Evolutionary conservation across 2,888 invertebrate species (phyloP).

Genomic region (Seira ritae): DNA sequence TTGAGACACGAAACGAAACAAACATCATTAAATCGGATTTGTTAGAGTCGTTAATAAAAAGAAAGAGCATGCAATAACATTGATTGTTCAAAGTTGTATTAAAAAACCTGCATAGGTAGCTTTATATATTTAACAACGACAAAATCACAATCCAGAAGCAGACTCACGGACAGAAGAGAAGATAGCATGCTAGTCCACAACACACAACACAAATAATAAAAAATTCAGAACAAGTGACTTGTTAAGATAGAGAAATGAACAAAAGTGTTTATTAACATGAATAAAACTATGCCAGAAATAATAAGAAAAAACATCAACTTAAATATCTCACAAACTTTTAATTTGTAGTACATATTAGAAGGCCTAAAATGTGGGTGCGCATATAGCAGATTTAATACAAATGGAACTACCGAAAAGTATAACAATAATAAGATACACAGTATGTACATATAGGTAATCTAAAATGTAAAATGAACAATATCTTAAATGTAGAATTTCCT

Average conservation of each 20-base stretch:
- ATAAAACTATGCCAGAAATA: not conserved
- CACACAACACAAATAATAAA: not conserved
- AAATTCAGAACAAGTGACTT: not conserved
- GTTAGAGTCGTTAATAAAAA: not conserved
- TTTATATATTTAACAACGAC: not conserved
- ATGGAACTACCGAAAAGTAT: too few relatives aligned
- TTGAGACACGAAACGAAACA: not conserved
- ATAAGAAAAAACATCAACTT: slow-evolving; percentile 1
- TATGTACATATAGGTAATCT: not conserved
- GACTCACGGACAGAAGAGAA: not conserved
- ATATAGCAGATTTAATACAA: too few relatives aligned
- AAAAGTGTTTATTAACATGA: not conserved
- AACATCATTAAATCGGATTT: not conserved
- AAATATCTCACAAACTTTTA: not conserved
- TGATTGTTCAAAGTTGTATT: too few relatives aligned
- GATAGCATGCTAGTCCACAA: not conserved
- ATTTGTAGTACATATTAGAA: not conserved
- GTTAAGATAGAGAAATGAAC: not conserved
- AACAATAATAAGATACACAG: not conserved
- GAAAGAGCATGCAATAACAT: not conserved
- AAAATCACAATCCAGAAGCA: slow-evolving; percentile 1
- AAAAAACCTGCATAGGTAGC: not conserved
- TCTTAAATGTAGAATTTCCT: too few relatives aligned
- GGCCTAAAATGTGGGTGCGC: too few relatives aligned
- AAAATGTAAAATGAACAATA: not conserved